Evolutionary conservation across 2,888 invertebrate genomes (phyloP), one percentile per base, ranked within the genome.

Genomic region (Archips xylosteana): DNA sequence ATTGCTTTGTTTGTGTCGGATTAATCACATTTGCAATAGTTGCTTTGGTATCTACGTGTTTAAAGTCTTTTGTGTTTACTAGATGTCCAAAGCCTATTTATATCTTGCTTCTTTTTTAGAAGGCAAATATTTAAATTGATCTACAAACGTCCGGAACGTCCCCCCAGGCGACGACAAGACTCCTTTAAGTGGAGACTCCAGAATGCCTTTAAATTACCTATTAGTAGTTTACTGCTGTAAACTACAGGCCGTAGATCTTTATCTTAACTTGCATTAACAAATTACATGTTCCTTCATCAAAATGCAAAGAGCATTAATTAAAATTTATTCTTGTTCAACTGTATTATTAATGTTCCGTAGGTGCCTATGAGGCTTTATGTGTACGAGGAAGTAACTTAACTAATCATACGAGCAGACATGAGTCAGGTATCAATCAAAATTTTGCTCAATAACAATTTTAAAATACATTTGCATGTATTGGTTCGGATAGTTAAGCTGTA

Each of bases 261-360:
- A 73, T 73, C 70, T 36, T 67, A 84, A 83, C 81, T 80, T 83
- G 85, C 85, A 84, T 79, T 83, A 84, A 83, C 82, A 86, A 85
- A 85, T 86, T 85, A 87, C 81, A 81, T 65, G 82, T 84, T 83
- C 78, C 80, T 76, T 63, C 65, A 73, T 59, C 64, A 75, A 75
- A 73, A 72, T 66, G 68, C 70, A 71, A 69, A 75, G 67, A 73
- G 74, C 74, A 70, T 67, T 75, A 75, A 75, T 75, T 75, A 75
- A 57, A 74, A 70, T 74, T 32, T 69, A 70, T 74, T 70, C 69
- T 51, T 64, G 69, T 74, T 74, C 64, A 51, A 70, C 60, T 70
- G 65, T 69, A 51, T 74, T 65, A 70, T 74, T 74, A 74, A 70
- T 65, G 60, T 63, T 65, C 51, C 34, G 49, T 51, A 60, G 61